Base-by-base conservation (phyloP, 2,888 invertebrate genomes). In the Schizaphis graminum region DNA sequence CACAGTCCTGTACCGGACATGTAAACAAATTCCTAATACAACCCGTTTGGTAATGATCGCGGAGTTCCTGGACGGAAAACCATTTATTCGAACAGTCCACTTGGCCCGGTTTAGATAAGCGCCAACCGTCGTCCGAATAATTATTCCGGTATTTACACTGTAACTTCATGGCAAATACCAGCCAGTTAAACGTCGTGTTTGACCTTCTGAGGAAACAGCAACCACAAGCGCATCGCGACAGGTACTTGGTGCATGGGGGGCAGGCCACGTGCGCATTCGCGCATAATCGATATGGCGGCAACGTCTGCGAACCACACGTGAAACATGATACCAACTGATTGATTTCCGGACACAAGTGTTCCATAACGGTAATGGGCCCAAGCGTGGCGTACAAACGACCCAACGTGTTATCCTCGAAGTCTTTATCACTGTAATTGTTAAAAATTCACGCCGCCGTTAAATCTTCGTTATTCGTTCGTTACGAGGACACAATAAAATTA, bases 261-360 rank as follows among this genome's bases (percentile, higher is more conserved):
- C 91, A 84, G 77, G 28, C 41, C 13, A 91, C 84, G 91, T 84
- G 91, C 28, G 49, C 53, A 13, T 53, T 10, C 56, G 13, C 4
- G 53, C 91, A 91, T 53, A 91, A 53, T 53, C 35, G 57, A 41
- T 53, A 84, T 84, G 91, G 91, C 53, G 91, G 91, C 28, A 91
- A 41, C 41, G 91, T 5, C 16, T 91, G 91, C 3, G 26, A 13
- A 28, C 84, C 91, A 21, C 91, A 91, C 24, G 84, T 84, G 53
- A 53, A 41, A 21, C 91, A 91, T 41, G 56, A 41, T 41, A 91
- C 84, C 91, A 91, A 16, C 53, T 1, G 77, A 8, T 84, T 53
- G 53, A 91, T 91, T 26, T 41, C 7, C 41, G 77, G 91, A 56
- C 91, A 91, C 16, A 91, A 8, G 84, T 26, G 13, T 41, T 91